Percentiles rank a stretch among this genome's conserved stretches.
phyloP scores from a whole-genome alignment of 2,888 invertebrate species.

The Dinocampus coccinellae region DNA sequence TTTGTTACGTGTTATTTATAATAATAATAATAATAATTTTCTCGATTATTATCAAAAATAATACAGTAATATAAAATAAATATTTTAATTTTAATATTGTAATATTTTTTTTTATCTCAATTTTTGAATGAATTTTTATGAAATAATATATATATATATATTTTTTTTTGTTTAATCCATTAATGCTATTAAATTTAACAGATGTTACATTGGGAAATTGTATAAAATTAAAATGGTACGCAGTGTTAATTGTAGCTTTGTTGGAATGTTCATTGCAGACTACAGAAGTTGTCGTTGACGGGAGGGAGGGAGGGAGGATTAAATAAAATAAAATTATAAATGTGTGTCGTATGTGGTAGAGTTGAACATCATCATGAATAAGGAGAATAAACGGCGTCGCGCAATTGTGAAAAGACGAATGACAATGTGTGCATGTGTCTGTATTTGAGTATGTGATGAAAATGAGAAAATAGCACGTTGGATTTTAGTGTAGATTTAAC shows the following conservation, averaged over 20 bases:
- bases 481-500: conserved; percentile 10
- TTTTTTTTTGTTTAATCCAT: neutral
- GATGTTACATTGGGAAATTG: neutral
- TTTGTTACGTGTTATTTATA: too few species aligned
- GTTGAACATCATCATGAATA: conserved; percentile 20
- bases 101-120: too few species aligned
- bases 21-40: too few species aligned
- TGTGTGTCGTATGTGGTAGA: neutral
- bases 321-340: neutral
- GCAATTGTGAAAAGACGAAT: conserved; percentile 25
- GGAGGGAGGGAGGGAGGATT: too few species aligned
- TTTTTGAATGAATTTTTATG: neutral
- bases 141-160: neutral
- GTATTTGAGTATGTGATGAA: neutral
- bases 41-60: too few species aligned
- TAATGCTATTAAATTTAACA: too few species aligned
- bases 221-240: neutral
- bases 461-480: conserved; percentile 17
- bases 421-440: conserved; percentile 1
- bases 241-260: neutral
- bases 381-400: neutral
- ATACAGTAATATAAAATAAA: too few species aligned
- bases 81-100: too few species aligned
- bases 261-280: neutral
- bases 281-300: neutral